These are phyloP conservation scores for Charaxes varanes DNA, from an alignment of 1,140 invertebrate genomes.

Conservation along the genomic window DNA sequence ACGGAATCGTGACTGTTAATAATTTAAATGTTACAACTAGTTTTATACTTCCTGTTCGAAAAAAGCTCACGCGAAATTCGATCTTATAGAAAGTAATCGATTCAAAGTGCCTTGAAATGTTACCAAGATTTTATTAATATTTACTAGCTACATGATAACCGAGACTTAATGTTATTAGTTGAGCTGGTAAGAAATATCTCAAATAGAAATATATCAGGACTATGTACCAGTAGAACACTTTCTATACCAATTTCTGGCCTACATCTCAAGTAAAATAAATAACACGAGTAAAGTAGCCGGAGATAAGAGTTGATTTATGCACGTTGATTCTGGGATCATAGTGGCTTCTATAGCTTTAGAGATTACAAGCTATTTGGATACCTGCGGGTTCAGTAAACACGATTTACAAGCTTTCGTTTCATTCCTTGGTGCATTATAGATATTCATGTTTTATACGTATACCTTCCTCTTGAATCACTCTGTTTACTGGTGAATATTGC, in stretches of 20 bases:
- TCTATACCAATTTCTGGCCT: conserved; percentile 22
- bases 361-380: conserved; percentile 2
- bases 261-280: conserved; percentile 51
- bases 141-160: no score
- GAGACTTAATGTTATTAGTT: no score
- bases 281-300: conserved; percentile 27
- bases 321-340: conserved; percentile 2
- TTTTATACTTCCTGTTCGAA: conserved; percentile 6
- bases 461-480: no score
- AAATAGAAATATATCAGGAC: background rate
- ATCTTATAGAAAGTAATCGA: conserved; percentile 2
- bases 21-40: conserved; percentile 9
- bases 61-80: no score
- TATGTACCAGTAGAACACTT: background rate
- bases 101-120: no score
- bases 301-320: conserved; percentile 32
- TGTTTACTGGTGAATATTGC: no score
- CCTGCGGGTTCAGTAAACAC: background rate
- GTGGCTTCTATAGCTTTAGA: conserved; percentile 7
- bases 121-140: no score
- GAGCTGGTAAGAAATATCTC: no score
- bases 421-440: background rate
- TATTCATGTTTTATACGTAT: no score
- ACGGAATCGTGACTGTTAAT: conserved; percentile 13
- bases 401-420: background rate